Percentiles rank a stretch among this genome's conserved stretches.
phyloP scores from a whole-genome alignment of 2,113 vertebrate species.

The Phaethon lepturus region DNA sequence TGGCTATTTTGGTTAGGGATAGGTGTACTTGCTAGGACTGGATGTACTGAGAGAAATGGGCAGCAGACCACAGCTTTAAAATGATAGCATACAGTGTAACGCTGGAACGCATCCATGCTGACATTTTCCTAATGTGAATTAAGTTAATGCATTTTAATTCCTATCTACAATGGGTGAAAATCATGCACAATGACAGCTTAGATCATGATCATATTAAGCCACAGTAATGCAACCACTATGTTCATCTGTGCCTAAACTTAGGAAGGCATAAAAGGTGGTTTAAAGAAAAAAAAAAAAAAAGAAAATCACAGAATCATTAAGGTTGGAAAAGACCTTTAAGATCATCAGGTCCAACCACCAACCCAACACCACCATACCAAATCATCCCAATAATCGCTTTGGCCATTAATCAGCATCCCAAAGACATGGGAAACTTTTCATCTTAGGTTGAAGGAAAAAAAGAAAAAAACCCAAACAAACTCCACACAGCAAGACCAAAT shows the following conservation, averaged over 20 bases:
- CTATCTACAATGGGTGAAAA: not conserved
- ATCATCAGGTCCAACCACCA: no score
- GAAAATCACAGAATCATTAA: no score
- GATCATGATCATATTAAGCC: not conserved
- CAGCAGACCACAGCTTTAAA: not conserved
- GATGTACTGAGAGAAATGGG: not conserved
- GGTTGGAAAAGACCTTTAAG: no score
- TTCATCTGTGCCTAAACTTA: not conserved
- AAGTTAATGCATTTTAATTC: not conserved
- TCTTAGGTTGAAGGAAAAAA: not conserved
- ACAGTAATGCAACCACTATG: not conserved
- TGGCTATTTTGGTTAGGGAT: not conserved
- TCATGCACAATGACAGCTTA: not conserved
- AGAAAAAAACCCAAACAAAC: not conserved
- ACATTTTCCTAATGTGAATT: not conserved
- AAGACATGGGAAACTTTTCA: not conserved
- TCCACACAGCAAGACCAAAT: not conserved
- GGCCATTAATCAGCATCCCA: not conserved
- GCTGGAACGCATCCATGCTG: not conserved
- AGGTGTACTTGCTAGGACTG: not conserved
- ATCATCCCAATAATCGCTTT: not conserved
- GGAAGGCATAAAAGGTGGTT: not conserved
- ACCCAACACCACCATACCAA: not conserved
- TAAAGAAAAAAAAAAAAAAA: not conserved
- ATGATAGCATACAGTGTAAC: not conserved